phyloP scores from a whole-genome alignment of 2,113 vertebrate species.

The Falcunculus frontatus region DNA sequence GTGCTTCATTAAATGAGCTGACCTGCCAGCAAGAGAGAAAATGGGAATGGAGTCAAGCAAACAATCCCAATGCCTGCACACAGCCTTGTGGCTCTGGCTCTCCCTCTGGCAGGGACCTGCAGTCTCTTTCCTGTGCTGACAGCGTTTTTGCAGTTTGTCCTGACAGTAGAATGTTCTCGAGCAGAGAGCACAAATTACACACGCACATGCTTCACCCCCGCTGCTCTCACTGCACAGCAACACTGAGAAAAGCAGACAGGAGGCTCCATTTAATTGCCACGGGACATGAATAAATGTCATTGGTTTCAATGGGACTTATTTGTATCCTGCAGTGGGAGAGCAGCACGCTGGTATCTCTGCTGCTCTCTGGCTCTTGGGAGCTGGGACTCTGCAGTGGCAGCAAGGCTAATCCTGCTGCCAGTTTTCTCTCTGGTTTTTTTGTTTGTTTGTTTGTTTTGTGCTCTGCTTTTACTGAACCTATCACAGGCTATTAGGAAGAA shows the following conservation, averaged over 20 bases:
- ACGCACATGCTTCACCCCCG: neutral
- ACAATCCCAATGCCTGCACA: neutral
- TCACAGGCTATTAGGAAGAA: neutral
- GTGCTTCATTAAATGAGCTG: neutral
- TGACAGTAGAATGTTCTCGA: neutral
- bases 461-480: slow-evolving; percentile 8
- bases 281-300: neutral
- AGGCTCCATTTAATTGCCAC: neutral
- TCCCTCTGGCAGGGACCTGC: neutral
- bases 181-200: neutral
- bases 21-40: neutral
- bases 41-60: neutral
- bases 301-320: neutral
- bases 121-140: neutral
- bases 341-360: neutral
- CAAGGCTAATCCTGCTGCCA: neutral
- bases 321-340: neutral
- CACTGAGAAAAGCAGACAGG: neutral
- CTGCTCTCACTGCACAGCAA: neutral
- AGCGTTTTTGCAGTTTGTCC: neutral
- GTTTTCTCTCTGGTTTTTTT: neutral
- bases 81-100: neutral
- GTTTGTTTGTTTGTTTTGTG: neutral
- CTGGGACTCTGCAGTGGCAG: neutral
- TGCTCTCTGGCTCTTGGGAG: neutral